A percentile compares a stretch with the other conserved stretches of the same genome.
These are phyloP conservation scores for Gymnarchus niloticus DNA, from an alignment of 2,113 vertebrate species.

Conservation along the genomic window DNA sequence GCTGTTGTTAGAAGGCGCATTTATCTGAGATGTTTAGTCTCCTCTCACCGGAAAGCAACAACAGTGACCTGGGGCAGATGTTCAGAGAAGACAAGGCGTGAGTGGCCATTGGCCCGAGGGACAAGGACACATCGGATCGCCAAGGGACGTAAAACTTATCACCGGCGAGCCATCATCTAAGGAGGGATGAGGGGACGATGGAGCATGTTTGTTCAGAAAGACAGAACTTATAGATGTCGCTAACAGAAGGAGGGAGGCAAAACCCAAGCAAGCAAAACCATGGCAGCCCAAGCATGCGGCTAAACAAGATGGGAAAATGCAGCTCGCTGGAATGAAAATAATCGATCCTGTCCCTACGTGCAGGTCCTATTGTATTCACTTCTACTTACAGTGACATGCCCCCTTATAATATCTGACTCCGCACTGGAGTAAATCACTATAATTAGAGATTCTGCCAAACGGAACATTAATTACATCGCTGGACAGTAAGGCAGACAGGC, in stretches of 20 bases:
- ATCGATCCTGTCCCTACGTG: background rate
- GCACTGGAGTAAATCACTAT: conserved; percentile 35
- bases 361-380: background rate
- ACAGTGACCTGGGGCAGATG: background rate
- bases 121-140: background rate
- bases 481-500: conserved; percentile 38
- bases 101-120: background rate
- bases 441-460: conserved; percentile 36
- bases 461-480: conserved; percentile 37
- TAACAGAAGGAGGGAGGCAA: background rate
- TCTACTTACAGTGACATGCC: background rate
- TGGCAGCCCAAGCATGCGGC: background rate
- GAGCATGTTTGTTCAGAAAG: background rate
- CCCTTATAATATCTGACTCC: conserved; percentile 17
- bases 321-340: background rate
- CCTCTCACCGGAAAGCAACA: background rate
- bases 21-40: background rate
- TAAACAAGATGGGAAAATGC: background rate
- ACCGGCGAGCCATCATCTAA: background rate
- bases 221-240: background rate
- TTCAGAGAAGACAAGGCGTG: background rate
- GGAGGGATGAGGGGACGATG: background rate
- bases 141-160: no score
- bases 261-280: background rate
- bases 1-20: no score